Percentiles rank a stretch among this genome's conserved stretches.
These are phyloP conservation scores for Nudaria mundana DNA, from an alignment of 2,888 invertebrate species.

Conservation along the genomic window DNA sequence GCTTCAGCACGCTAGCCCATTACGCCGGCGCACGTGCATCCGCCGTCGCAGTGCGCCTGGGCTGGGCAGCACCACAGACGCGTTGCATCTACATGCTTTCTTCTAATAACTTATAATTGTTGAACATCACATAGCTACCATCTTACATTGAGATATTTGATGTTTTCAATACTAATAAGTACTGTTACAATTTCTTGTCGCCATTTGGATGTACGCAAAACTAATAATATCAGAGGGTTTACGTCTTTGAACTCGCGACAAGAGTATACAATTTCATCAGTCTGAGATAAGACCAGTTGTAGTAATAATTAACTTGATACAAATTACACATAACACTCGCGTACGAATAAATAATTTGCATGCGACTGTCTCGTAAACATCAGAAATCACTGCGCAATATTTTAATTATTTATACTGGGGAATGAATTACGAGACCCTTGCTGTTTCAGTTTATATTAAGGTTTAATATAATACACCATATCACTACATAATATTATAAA, in stretches of 20 bases:
- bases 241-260: constrained; percentile 32
- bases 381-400: constrained; percentile 50
- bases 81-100: constrained; percentile 6
- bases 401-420: constrained; percentile 38
- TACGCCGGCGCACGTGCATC: constrained; percentile 59
- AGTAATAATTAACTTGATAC: constrained; percentile 47
- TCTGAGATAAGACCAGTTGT: constrained; percentile 41
- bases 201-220: constrained; percentile 12
- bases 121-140: no score
- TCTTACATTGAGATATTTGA: constrained; percentile 2
- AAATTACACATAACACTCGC: constrained; percentile 47
- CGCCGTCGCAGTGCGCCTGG: constrained; percentile 34
- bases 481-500: no score
- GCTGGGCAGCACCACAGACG: constrained; percentile 2
- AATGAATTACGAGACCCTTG: constrained; percentile 35
- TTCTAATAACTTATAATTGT: no score
- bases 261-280: constrained; percentile 52
- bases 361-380: constrained; percentile 49
- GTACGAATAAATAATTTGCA: constrained; percentile 44
- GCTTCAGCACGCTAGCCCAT: constrained; percentile 67
- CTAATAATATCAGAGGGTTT: constrained; percentile 32
- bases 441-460: constrained; percentile 25
- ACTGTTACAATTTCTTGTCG: constrained; percentile 9
- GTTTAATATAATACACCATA: constrained; percentile 10
- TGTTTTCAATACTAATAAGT: constrained; percentile 9